Evolutionary conservation across 1,140 invertebrate species (phyloP), one percentile per base, ranked within the genome.

Genomic region (Alviniconcha marisindica): DNA sequence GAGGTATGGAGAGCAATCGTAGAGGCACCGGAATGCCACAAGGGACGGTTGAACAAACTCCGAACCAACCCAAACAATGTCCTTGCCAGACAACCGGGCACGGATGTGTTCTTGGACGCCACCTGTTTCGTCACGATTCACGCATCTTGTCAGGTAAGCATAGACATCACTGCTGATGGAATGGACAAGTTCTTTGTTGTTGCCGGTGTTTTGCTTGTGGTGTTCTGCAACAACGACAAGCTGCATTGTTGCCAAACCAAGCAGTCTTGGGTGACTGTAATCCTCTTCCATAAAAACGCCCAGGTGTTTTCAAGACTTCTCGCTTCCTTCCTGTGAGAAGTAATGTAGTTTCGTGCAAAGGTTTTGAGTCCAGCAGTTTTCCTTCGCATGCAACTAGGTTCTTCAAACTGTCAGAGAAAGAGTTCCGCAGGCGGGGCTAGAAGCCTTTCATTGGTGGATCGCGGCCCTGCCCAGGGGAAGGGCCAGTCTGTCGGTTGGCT

Each of bases 1-100:
- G 24, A 89, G 66, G 44, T 84, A 80, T 28, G 89, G 89, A 36
- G 51, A 33, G 28, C 87, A 87, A 74, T 84, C 82, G 31, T 42
- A 44, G 7, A 66, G 54, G 21, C 85, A 44, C 2, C 77, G n/a
- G 42, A 83, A 81, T 0, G 87, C 85, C 18, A 89, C 84, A 31
- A 84, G 36, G 2, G 69, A 38, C 31, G 88, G 60, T n/a, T 28
- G 7, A 12, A 87, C 84, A 66, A 90, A 56, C 15, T 21, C 14
- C 3, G 44, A 84, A 18, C 73, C 83, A 36, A 77, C 77, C 15
- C 83, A 51, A 21, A 88, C 48, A 66, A 83, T 24, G 7, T 21
- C 36, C n/a, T 77, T 60, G n/a, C 76, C 51, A 48, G 48, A 71
- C 48, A 80, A 83, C 2, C 28, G 18, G 2, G 28, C 60, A 3